A percentile compares a stretch with the other conserved stretches of the same genome.
Evolutionary conservation across 2,888 invertebrate genomes (phyloP).

Genomic region (Hemithea aestivaria): DNA sequence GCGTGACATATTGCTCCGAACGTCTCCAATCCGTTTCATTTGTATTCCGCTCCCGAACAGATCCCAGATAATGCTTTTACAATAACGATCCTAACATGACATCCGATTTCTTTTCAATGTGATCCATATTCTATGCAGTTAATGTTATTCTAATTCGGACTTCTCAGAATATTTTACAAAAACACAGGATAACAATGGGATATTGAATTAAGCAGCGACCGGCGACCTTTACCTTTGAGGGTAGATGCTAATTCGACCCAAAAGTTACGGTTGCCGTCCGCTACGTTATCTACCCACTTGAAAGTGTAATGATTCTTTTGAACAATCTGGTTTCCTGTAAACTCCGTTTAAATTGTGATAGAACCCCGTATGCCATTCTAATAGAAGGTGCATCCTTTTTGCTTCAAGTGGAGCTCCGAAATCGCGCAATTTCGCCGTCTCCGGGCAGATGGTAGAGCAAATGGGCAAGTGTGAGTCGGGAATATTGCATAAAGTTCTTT

Average conservation of each 20-base stretch:
- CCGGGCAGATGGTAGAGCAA: slow-evolving; percentile 16
- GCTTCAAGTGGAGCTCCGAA: slow-evolving; percentile 42
- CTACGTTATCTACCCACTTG: slow-evolving; percentile 1
- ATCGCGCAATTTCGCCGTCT: slow-evolving; percentile 40
- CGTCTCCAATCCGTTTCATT: slow-evolving; percentile 56
- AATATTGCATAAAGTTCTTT: slow-evolving; percentile 3
- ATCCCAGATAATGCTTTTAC: slow-evolving; percentile 72
- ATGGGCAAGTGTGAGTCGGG: slow-evolving; percentile 11
- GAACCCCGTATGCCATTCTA: slow-evolving; percentile 33
- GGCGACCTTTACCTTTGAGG: slow-evolving; percentile 23
- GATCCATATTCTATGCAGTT: slow-evolving; percentile 10
- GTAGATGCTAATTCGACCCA: slow-evolving; percentile 21
- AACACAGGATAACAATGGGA: slow-evolving; percentile 31
- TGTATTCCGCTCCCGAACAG: slow-evolving; percentile 61
- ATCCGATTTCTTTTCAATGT: slow-evolving; percentile 62
- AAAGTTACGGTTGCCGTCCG: slow-evolving; percentile 9
- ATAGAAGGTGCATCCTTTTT: slow-evolving; percentile 39
- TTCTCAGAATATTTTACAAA: slow-evolving; percentile 12
- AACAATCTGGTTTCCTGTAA: slow-evolving; percentile 8
- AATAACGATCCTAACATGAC: slow-evolving; percentile 65
- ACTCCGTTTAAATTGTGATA: slow-evolving; percentile 4
- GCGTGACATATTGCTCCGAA: slow-evolving; percentile 67
- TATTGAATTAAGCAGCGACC: slow-evolving; percentile 21
- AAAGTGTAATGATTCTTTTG: slow-evolving; percentile 9
- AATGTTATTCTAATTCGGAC: slow-evolving; percentile 18